Base-by-base conservation (phyloP, 2,113 vertebrate genomes). In the Phainopepla nitens region DNA sequence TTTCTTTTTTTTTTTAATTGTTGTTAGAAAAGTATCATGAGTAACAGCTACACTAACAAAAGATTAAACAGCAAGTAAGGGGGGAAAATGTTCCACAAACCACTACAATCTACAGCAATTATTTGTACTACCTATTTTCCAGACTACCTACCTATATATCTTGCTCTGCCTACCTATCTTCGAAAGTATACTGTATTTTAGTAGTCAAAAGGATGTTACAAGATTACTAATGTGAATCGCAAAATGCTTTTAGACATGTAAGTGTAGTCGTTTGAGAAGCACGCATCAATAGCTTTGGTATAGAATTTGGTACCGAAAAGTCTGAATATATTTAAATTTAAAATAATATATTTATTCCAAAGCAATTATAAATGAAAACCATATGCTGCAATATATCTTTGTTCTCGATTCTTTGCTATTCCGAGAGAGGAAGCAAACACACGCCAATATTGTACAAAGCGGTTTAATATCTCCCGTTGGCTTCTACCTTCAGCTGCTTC, bases 301-400 rank as follows among this genome's bases (percentile, higher is more conserved):
- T 84, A 94, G 91, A 83, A 96, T 96, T 82, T 91, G 97, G 96
- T 96, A 97, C 92, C 90, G 91, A 97, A 97, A 97, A 96, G 76
- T 96, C 93, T 97, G 97, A 98, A 96, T 97, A 97, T 98, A 98
- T 98, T 98, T 98, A 98, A 98, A 97, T 97, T 94, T 96, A 97
- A 97, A 96, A 97, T 98, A 98, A 98, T 98, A 98, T 98, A 98
- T 98, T 98, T 98, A 98, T 98, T 98, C 98, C 98, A 98, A 98
- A 98, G 97, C 97, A 96, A 98, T 98, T 97, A 91, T 97, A 97
- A 97, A 93, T 97, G 93, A 94, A 97, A 96, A 96, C 49, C 93
- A 95, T 97, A 97, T 98, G 98, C 98, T 98, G 96, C 97, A 98
- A 96, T 95, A 61, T 96, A 96, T 95, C 95, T 93, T 95, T 96